A percentile compares a stretch with the other conserved stretches of the same genome.
Conservation (phyloP, 2,113 vertebrate genomes). For the Colossoma macropomum region DNA sequence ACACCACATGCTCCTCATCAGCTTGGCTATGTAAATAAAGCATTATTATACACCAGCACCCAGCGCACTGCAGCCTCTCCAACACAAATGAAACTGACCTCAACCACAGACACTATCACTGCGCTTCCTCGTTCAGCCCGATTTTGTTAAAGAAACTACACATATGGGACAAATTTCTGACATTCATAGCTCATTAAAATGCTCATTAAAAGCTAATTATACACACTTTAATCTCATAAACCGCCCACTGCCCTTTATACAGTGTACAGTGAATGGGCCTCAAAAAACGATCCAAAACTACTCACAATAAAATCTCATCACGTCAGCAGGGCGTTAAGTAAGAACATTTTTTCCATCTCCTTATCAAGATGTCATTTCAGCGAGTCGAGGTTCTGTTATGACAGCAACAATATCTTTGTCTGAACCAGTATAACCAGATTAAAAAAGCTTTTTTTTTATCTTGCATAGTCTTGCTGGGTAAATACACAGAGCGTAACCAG, state of each 20-base stretch:
- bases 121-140: background rate
- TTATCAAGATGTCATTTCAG: background rate
- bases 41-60: constrained; percentile 5
- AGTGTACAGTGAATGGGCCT: too few species aligned
- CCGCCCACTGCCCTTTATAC: too few species aligned
- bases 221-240: too few species aligned
- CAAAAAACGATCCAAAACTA: too few species aligned
- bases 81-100: background rate
- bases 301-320: too few species aligned
- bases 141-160: background rate
- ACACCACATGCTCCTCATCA: constrained; percentile 9
- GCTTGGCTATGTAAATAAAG: background rate
- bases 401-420: background rate
- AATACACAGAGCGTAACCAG: background rate
- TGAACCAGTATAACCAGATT: background rate
- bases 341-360: background rate
- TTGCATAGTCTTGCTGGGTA: background rate
- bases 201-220: too few species aligned
- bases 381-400: background rate
- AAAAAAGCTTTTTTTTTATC: background rate
- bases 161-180: background rate
- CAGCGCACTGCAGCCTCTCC: background rate
- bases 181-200: background rate
- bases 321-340: too few species aligned
- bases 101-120: constrained; percentile 9